phyloP scores from a whole-genome alignment of 2,113 vertebrate genomes.

The Hippoglossus stenolepis region DNA sequence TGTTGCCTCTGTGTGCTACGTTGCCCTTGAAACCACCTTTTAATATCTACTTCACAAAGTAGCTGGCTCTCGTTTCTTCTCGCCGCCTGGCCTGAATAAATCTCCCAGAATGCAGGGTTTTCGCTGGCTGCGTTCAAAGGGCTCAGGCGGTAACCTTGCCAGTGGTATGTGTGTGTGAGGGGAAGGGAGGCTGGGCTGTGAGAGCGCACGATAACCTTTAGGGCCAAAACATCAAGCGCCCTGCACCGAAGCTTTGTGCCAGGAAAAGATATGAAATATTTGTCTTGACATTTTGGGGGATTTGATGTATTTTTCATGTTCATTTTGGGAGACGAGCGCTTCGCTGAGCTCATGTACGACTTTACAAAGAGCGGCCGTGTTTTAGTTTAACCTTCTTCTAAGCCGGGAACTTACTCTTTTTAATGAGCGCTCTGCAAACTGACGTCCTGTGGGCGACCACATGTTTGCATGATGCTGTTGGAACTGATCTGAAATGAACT shows the following conservation, averaged over 20 bases:
- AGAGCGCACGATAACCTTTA: conserved; percentile 51
- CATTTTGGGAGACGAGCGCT: conserved; percentile 12
- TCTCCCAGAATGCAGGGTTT: too few relatives aligned
- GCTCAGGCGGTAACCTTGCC: conserved; percentile 21
- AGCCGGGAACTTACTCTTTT: too few relatives aligned
- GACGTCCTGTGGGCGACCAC: too few relatives aligned
- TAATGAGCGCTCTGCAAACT: too few relatives aligned
- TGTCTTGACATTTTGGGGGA: conserved; percentile 43
- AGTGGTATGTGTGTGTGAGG: conserved; percentile 6
- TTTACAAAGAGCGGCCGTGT: too few relatives aligned
- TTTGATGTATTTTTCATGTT: conserved; percentile 48
- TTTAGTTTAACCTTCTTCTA: too few relatives aligned
- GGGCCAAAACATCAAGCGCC: conserved; percentile 38
- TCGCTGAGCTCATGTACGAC: background rate
- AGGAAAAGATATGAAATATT: conserved; percentile 40
- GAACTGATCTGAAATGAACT: too few relatives aligned
- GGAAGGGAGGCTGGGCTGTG: background rate
- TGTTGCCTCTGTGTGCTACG: background rate
- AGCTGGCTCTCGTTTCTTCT: too few relatives aligned
- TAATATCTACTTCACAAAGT: background rate
- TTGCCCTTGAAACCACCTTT: conserved; percentile 21
- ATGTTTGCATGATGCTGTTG: too few relatives aligned
- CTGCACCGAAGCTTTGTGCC: background rate
- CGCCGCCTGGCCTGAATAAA: too few relatives aligned
- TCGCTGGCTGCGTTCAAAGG: too few relatives aligned